Evolutionary conservation across 2,797 vertebrate species (phyloP).

Genomic region (Pipistrellus nathusii): DNA sequence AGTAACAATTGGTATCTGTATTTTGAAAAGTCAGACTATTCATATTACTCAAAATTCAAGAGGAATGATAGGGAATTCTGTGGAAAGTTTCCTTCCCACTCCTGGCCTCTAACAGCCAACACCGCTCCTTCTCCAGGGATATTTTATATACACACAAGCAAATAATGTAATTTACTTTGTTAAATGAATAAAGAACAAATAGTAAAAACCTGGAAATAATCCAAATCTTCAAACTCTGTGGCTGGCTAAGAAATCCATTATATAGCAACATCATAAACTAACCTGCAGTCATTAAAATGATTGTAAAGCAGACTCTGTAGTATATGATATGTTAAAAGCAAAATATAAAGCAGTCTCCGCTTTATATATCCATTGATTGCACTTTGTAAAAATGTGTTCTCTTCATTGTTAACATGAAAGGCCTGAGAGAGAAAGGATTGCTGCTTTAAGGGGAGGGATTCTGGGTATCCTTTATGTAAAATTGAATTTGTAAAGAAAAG

Average conservation of each 20-base stretch:
- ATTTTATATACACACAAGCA: constrained; percentile 1
- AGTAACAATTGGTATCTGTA: neutral
- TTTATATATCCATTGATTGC: neutral
- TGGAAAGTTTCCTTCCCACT: constrained; percentile 41
- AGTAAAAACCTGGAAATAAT: constrained; percentile 39
- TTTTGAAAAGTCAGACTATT: constrained; percentile 7
- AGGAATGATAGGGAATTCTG: neutral
- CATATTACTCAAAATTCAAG: constrained; percentile 41
- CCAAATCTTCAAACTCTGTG: constrained; percentile 46
- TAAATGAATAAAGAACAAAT: constrained; percentile 39
- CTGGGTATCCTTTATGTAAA: constrained; percentile 58
- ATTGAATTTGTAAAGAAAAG: constrained; percentile 70
- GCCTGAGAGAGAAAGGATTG: constrained; percentile 44
- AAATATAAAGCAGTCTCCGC: constrained; percentile 31
- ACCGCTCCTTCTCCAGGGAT: neutral
- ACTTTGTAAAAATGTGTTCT: constrained; percentile 47
- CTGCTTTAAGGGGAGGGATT: constrained; percentile 65
- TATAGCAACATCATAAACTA: neutral
- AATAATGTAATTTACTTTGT: constrained; percentile 61
- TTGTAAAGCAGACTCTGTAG: constrained; percentile 6
- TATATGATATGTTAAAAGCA: constrained; percentile 34
- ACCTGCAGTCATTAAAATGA: constrained; percentile 32
- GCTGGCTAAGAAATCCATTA: constrained; percentile 28
- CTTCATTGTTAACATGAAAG: constrained; percentile 37
- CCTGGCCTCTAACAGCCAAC: neutral